phyloP scores from a whole-genome alignment of 2,888 invertebrate species.

The Iselma pallidipennis region DNA sequence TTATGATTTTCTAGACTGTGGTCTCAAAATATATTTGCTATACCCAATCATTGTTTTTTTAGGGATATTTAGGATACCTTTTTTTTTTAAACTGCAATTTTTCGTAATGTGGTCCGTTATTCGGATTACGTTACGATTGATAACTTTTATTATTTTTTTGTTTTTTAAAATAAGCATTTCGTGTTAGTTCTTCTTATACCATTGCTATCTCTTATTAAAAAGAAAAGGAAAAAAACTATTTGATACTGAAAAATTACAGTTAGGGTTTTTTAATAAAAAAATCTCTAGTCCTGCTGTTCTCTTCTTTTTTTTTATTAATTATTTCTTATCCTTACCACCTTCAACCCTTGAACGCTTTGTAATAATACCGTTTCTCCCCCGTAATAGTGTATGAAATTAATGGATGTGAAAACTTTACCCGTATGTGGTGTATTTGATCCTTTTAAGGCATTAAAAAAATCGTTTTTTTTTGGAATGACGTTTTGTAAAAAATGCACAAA shows the following conservation, averaged over 20 bases:
- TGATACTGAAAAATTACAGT: conserved; percentile 67
- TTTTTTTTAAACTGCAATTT: conserved; percentile 24
- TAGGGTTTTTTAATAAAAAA: conserved; percentile 60
- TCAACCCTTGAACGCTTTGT: conserved; percentile 24
- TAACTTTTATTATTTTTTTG: conserved; percentile 21
- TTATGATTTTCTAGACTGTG: conserved; percentile 47
- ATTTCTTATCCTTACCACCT: conserved; percentile 15
- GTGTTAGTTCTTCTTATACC: conserved; percentile 63
- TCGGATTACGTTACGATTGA: conserved; percentile 12
- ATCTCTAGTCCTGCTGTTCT: conserved; percentile 70
- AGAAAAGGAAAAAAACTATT: conserved; percentile 62
- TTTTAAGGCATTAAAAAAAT: too few relatives aligned
- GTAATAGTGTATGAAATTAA: conserved; percentile 23
- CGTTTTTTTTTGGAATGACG: conserved; percentile 2
- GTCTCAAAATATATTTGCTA: conserved; percentile 43
- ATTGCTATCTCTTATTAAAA: conserved; percentile 56
- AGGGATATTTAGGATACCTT: conserved; percentile 45
- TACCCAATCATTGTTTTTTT: conserved; percentile 41
- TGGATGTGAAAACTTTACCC: conserved; percentile 37
- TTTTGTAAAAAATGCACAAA: conserved; percentile 31
- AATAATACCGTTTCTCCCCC: not conserved
- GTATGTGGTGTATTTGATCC: conserved; percentile 22
- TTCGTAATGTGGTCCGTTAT: conserved; percentile 16
- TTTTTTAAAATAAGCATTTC: conserved; percentile 52
- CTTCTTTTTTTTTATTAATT: conserved; percentile 43